Conservation (phyloP, 2,797 vertebrate genomes). For the Anguilla anguilla region DNA sequence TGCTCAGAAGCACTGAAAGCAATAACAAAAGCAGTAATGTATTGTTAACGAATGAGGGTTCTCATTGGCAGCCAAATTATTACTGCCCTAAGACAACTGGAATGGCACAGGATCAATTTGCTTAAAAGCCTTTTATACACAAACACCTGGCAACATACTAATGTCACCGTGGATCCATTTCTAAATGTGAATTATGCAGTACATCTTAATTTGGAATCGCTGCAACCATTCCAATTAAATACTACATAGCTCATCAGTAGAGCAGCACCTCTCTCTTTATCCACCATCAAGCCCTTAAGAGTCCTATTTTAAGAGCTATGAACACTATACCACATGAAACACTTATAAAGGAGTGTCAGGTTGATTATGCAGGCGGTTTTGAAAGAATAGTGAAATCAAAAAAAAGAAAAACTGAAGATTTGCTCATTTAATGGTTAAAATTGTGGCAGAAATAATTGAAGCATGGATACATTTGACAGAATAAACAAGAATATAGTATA, state of each 20-base stretch:
- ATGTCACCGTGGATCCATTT: neutral
- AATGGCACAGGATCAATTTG: slow-evolving; percentile 48
- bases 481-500: neutral
- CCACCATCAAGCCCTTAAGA: neutral
- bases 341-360: neutral
- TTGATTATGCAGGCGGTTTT: neutral
- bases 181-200: neutral
- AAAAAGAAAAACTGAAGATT: neutral
- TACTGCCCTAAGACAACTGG: slow-evolving; percentile 42
- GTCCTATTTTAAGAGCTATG: neutral
- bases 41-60: slow-evolving; percentile 42
- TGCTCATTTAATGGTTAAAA: neutral
- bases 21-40: slow-evolving; percentile 46
- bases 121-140: slow-evolving; percentile 49
- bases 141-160: slow-evolving; percentile 51
- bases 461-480: neutral
- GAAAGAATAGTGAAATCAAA: neutral
- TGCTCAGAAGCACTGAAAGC: slow-evolving; percentile 55
- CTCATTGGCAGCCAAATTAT: slow-evolving; percentile 47
- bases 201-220: neutral
- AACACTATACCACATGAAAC: neutral
- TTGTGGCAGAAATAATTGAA: neutral
- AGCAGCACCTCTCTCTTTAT: neutral
- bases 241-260: neutral
- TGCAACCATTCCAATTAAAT: slow-evolving; percentile 2